These are phyloP conservation scores for Leptatherina wallacei DNA, from an alignment of 2,797 vertebrate species.

Conservation along the genomic window DNA sequence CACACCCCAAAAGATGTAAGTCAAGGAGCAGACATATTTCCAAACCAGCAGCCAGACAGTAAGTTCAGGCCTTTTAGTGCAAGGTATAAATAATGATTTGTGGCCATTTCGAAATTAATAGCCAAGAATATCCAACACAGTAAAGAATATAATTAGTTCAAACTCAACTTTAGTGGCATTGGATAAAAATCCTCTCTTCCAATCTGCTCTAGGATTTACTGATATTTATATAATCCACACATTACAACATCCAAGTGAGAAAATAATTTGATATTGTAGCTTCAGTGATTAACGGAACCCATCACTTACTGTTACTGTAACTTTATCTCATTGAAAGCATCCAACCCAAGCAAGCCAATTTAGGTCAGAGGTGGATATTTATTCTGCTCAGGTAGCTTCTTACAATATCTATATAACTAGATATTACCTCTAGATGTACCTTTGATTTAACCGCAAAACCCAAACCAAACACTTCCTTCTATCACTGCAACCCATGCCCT, in stretches of 20 bases:
- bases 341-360: slow-evolving; percentile 6
- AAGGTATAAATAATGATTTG: background rate
- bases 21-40: slow-evolving; percentile 21
- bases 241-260: background rate
- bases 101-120: background rate
- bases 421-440: too few relatives aligned
- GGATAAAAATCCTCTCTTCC: background rate
- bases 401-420: background rate
- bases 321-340: background rate
- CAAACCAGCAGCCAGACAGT: background rate
- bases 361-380: slow-evolving; percentile 11
- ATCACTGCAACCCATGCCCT: slow-evolving; percentile 2
- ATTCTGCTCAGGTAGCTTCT: background rate
- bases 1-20: slow-evolving; percentile 33
- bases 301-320: background rate
- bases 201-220: background rate
- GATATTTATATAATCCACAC: background rate
- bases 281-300: background rate
- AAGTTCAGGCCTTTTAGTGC: background rate
- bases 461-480: background rate
- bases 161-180: background rate
- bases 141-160: background rate
- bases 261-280: background rate
- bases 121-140: background rate
- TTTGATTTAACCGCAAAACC: background rate